phyloP scores from a whole-genome alignment of 2,888 invertebrate species.

The Neria commutata region DNA sequence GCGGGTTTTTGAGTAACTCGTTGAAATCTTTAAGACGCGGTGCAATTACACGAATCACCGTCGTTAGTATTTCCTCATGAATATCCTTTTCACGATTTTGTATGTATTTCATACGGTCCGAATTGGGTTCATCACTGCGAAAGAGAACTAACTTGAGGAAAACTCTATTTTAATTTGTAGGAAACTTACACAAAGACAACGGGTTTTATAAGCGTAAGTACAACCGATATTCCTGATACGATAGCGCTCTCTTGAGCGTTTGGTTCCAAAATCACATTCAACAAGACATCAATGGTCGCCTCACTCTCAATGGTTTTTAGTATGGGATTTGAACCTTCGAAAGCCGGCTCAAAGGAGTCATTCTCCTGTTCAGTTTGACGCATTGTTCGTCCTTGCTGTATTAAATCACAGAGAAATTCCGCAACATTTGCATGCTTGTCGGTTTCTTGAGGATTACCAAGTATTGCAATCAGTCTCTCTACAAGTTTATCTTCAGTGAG shows the following conservation, averaged over 20 bases:
- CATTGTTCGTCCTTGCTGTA: slow-evolving; percentile 68
- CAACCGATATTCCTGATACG: slow-evolving; percentile 79
- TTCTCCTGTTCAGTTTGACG: slow-evolving; percentile 68
- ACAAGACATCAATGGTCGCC: slow-evolving; percentile 71
- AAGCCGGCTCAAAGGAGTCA: slow-evolving; percentile 58
- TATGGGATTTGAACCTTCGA: slow-evolving; percentile 68
- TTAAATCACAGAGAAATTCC: slow-evolving; percentile 86
- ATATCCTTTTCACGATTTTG: slow-evolving; percentile 65
- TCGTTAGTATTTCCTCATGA: slow-evolving; percentile 67
- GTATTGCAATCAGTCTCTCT: slow-evolving; percentile 74
- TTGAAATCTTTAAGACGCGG: slow-evolving; percentile 75
- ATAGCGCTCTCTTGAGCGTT: slow-evolving; percentile 74
- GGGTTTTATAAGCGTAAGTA: slow-evolving; percentile 71
- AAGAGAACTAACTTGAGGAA: too few species aligned
- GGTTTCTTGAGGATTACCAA: slow-evolving; percentile 70
- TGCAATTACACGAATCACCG: slow-evolving; percentile 69
- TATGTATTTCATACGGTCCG: slow-evolving; percentile 51
- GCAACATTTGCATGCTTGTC: slow-evolving; percentile 87
- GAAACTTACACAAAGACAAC: slow-evolving; percentile 55
- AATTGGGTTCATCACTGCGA: slow-evolving; percentile 58
- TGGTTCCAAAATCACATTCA: slow-evolving; percentile 76
- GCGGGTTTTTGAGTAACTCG: slow-evolving; percentile 70
- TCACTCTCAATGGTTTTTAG: slow-evolving; percentile 72
- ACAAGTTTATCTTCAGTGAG: slow-evolving; percentile 86
- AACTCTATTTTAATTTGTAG: too few species aligned